phyloP scores from a whole-genome alignment of 2,797 vertebrate genomes.

The Darevskia mixta region DNA sequence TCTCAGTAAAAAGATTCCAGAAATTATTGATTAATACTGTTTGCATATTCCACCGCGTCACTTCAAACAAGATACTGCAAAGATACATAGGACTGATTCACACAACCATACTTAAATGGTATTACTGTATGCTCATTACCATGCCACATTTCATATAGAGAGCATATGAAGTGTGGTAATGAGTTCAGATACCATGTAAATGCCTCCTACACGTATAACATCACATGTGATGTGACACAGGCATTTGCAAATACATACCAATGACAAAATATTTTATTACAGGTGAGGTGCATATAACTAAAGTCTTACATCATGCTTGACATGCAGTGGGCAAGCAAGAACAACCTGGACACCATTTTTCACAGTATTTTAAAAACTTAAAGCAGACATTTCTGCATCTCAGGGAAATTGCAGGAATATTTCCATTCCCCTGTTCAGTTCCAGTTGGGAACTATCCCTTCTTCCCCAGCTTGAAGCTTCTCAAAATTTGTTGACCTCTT shows the following conservation, averaged over 20 bases:
- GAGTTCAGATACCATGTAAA: neutral
- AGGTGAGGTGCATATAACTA: neutral
- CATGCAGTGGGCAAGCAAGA: too few relatives aligned
- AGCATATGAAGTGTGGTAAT: neutral
- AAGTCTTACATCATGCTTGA: neutral
- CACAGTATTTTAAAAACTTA: neutral
- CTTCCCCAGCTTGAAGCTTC: neutral
- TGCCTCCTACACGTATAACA: neutral
- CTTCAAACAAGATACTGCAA: neutral
- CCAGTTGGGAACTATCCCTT: neutral
- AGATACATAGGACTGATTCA: neutral
- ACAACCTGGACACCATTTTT: neutral
- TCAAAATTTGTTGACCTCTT: neutral
- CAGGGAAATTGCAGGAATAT: neutral
- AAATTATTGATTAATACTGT: neutral
- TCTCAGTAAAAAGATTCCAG: neutral
- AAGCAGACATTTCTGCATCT: neutral
- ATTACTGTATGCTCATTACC: neutral
- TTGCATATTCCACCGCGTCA: neutral
- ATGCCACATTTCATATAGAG: too few relatives aligned
- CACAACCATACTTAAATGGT: neutral
- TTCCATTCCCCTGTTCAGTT: neutral
- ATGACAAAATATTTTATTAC: neutral
- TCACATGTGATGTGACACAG: neutral
- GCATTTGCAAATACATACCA: neutral